phyloP scores from a whole-genome alignment of 2,888 invertebrate species.

The Abscondita cerata region DNA sequence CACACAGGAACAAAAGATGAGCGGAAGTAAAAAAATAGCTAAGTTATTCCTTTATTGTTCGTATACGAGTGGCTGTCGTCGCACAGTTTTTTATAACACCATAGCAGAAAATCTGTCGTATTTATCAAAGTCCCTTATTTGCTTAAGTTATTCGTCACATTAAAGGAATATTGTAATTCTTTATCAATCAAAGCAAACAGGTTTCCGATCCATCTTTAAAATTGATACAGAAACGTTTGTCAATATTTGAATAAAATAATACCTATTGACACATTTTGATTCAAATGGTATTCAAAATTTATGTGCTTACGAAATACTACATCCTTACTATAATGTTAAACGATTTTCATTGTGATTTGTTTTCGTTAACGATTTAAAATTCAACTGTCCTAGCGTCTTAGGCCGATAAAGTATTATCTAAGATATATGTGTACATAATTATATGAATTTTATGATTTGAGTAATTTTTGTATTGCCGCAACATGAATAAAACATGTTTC shows the following conservation, averaged over 20 bases:
- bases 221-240: constrained; percentile 1
- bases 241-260: constrained; percentile 12
- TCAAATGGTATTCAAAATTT: background rate
- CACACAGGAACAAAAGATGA: constrained; percentile 9
- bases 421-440: no score
- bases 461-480: no score
- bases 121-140: constrained; percentile 45
- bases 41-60: constrained; percentile 27
- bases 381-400: no score
- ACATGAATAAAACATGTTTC: no score
- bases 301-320: no score
- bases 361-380: no score
- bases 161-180: constrained; percentile 44
- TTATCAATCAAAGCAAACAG: constrained; percentile 41
- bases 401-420: no score
- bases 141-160: constrained; percentile 39
- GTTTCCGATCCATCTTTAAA: constrained; percentile 17
- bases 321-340: no score
- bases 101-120: constrained; percentile 38
- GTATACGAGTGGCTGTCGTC: constrained; percentile 22
- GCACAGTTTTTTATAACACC: constrained; percentile 43
- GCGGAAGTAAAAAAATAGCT: constrained; percentile 14
- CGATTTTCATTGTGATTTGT: no score
- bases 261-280: constrained; percentile 11
- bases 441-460: no score